Evolutionary conservation across 2,888 invertebrate species (phyloP).

Genomic region (Parnassius glacialis): DNA sequence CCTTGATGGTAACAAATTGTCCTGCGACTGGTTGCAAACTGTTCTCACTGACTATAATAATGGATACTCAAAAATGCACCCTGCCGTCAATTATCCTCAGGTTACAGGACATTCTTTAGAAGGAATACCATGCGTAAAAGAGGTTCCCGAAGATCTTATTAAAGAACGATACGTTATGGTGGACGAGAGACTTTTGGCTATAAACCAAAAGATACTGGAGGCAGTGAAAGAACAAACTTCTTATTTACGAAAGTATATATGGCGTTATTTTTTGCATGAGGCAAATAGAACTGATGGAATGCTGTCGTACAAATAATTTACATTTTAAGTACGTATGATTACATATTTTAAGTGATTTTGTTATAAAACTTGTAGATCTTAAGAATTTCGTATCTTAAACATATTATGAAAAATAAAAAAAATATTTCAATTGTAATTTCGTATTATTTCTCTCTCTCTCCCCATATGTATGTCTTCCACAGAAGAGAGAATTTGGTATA

Average conservation of each 20-base stretch:
- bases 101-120: constrained; percentile 48
- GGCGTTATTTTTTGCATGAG: constrained; percentile 37
- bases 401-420: constrained; percentile 1
- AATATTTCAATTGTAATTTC: background rate
- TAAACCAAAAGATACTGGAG: constrained; percentile 61
- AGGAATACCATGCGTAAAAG: constrained; percentile 57
- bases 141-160: constrained; percentile 27
- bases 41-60: constrained; percentile 58
- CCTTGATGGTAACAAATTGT: constrained; percentile 60
- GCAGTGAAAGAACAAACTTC: constrained; percentile 61
- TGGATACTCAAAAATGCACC: constrained; percentile 61
- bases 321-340: constrained; percentile 1
- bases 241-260: constrained; percentile 45
- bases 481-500: too few relatives aligned
- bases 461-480: too few relatives aligned
- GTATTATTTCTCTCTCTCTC: too few relatives aligned
- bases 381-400: background rate
- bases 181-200: constrained; percentile 60
- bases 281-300: constrained; percentile 31
- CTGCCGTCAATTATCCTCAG: constrained; percentile 38
- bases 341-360: too few relatives aligned
- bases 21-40: constrained; percentile 60
- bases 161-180: constrained; percentile 30
- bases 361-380: background rate
- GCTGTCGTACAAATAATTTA: constrained; percentile 1